Evolutionary conservation across 2,797 vertebrate genomes (phyloP), one percentile per base, ranked within the genome.

Genomic region (Crocodylus rhombifer): DNA sequence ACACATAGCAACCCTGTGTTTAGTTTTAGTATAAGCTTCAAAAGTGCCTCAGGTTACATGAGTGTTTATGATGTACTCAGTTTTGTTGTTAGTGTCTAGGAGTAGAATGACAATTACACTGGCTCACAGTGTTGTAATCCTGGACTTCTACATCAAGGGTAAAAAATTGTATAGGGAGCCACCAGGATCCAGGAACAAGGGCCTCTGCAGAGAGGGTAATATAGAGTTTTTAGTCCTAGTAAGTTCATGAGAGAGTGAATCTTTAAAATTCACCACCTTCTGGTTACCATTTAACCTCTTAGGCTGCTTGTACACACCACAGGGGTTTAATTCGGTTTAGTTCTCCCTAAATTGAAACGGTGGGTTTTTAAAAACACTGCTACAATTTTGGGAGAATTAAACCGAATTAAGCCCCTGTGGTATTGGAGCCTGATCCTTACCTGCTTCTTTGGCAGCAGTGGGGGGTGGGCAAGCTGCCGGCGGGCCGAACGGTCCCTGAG

Each of bases 21-120:
- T 96, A 78, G 78, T 94, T 36, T 91, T 85, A 77, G 91, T 95
- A 87, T 86, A 62, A 55, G 73, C 61, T 83, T 95, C 36, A 78
- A 30, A 58, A 91, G 42, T 63, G 60, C 11, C 36, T 79, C 55
- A 81, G 92, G 33, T 63, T 80, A 61, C 30, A 30, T 0, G 86
- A 91, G 55, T 78, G 83, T 86, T 95, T 89, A 75, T 81, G 60
- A 7, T 36, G 0, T 3, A 28, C 75, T 86, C 89, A 42, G 26
- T 0, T 26, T 75, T 83, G 33, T 71, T 93, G 87, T 55, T 86
- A 85, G 90, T 88, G 89, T 87, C 83, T 92, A 80, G 69, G 84
- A 88, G 4, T 61, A 84, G 60, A 84, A 79, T n/a, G 67, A 55
- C 88, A 92, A 14, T 61, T 61, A 4, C 69, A 51, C 61, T 14